A percentile compares a stretch with the other conserved stretches of the same genome.
phyloP scores from a whole-genome alignment of 92 coral and sea anemone species.

The Bergia puertoricense region DNA sequence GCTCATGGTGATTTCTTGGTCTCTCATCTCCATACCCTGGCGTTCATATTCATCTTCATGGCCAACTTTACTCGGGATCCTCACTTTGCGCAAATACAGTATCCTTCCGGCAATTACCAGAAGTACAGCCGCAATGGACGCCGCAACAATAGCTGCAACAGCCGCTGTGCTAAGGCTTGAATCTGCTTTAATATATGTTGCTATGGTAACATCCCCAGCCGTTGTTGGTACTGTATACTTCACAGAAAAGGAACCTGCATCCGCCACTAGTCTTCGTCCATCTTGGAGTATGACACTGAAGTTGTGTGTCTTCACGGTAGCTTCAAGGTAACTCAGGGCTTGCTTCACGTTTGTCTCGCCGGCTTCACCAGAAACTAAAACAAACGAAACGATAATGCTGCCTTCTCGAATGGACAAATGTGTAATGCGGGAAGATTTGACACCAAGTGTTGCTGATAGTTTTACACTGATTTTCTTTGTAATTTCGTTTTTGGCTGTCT shows the following conservation, averaged over 20 bases:
- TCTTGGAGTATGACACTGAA: slow-evolving; percentile 56
- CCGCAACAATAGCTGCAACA: slow-evolving; percentile 42
- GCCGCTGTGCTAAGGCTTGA: slow-evolving; percentile 37
- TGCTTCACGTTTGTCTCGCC: slow-evolving; percentile 47
- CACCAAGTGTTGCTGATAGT: slow-evolving; percentile 51
- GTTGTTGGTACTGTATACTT: slow-evolving; percentile 19
- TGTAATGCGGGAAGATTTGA: slow-evolving; percentile 56
- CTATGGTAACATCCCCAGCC: neutral
- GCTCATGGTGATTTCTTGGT: neutral
- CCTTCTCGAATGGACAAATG: slow-evolving; percentile 57
- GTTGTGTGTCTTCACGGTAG: slow-evolving; percentile 50
- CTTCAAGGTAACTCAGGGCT: slow-evolving; percentile 41
- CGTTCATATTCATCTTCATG: neutral
- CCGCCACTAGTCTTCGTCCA: slow-evolving; percentile 54
- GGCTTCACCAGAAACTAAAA: slow-evolving; percentile 56
- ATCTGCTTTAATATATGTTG: slow-evolving; percentile 14
- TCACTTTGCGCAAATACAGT: neutral
- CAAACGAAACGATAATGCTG: slow-evolving; percentile 77
- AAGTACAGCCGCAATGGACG: slow-evolving; percentile 30
- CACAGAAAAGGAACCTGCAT: slow-evolving; percentile 45
- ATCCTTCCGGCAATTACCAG: neutral
- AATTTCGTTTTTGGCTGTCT: slow-evolving; percentile 45
- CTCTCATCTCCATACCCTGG: neutral
- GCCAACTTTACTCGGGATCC: neutral
- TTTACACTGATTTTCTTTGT: slow-evolving; percentile 10